phyloP scores from a whole-genome alignment of 2,797 vertebrate genomes.

The Columba guinea region DNA sequence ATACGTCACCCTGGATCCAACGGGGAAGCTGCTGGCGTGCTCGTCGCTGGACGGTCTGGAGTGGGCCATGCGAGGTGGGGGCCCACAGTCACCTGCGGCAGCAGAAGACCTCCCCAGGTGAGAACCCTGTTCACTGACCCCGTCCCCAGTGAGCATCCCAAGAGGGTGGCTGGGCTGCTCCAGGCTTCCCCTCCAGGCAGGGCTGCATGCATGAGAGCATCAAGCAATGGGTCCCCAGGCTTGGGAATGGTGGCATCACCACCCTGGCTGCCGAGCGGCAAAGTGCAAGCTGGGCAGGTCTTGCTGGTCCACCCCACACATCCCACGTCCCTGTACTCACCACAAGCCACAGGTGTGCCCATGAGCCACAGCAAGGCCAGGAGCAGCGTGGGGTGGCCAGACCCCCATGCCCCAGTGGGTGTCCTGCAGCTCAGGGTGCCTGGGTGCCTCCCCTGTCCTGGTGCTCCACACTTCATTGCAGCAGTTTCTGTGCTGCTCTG shows the following conservation, averaged over 20 bases:
- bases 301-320: not conserved
- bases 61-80: not conserved
- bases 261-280: not conserved
- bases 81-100: not conserved
- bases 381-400: rapidly evolving
- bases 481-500: not conserved
- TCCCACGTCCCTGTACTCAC: not conserved
- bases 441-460: rapidly evolving
- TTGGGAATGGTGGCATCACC: not conserved
- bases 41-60: not conserved
- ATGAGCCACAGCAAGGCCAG: slow-evolving; percentile 29
- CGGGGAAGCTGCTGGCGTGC: not conserved
- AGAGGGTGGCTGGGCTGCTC: rapidly evolving
- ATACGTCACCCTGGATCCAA: not conserved
- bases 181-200: too few species aligned
- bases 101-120: not conserved
- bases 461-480: not conserved
- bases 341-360: not conserved
- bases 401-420: rapidly evolving
- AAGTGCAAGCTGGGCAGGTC: not conserved
- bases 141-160: not conserved
- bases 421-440: not conserved
- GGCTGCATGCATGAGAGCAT: not conserved
- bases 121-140: not conserved
- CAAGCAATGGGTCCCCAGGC: rapidly evolving